These are phyloP conservation scores for Tamias sibiricus DNA, from an alignment of 2,113 vertebrate species.

Conservation along the genomic window DNA sequence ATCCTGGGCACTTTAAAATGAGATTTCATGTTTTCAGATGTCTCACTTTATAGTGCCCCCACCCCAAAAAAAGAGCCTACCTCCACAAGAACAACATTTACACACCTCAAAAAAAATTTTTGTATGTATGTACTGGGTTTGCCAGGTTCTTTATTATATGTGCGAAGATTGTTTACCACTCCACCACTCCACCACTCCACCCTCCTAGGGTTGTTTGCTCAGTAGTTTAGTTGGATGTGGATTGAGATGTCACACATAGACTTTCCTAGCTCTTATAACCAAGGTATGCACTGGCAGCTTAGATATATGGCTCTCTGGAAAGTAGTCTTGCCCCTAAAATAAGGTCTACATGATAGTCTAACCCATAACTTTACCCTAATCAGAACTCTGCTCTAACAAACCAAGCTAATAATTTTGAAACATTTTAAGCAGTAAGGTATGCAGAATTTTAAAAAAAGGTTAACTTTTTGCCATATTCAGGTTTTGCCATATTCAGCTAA, in stretches of 20 bases:
- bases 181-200: too few relatives aligned
- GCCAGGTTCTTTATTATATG: constrained; percentile 6
- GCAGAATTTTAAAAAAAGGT: not conserved
- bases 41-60: constrained; percentile 4
- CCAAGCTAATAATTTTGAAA: constrained; percentile 37
- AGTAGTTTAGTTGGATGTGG: not conserved
- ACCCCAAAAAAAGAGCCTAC: not conserved
- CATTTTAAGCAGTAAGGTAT: constrained; percentile 19
- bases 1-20: constrained; percentile 44
- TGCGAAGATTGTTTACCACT: not conserved
- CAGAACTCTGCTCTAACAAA: not conserved
- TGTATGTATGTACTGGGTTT: not conserved
- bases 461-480: not conserved
- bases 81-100: not conserved
- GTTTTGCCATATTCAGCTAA: not conserved
- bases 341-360: not conserved
- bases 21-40: constrained; percentile 45
- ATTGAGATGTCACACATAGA: not conserved
- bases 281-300: not conserved
- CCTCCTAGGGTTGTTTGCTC: constrained; percentile 45
- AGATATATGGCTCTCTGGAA: not conserved
- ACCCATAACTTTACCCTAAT: not conserved
- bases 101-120: constrained; percentile 21
- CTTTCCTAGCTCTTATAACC: not conserved
- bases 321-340: not conserved